Percentiles rank a stretch among this genome's conserved stretches.
Conservation (phyloP, 1,140 invertebrate species). For the Scylla paramamosain region DNA sequence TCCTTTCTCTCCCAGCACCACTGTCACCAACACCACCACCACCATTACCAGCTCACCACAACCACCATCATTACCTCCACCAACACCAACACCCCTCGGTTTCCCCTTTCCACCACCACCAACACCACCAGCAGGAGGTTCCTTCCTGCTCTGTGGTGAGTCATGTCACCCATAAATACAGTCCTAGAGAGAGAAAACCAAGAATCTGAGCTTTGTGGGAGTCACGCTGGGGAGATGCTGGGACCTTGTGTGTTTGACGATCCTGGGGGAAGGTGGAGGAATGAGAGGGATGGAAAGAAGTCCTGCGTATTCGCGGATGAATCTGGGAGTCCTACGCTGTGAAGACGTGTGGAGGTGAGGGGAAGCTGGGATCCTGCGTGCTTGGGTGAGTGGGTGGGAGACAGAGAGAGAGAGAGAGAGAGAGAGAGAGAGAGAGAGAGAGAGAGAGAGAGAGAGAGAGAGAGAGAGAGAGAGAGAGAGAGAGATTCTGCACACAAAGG, state of each 20-base stretch:
- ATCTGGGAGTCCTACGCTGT: neutral
- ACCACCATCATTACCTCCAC: neutral
- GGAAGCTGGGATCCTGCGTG: neutral
- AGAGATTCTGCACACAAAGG: neutral
- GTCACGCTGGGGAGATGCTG: neutral
- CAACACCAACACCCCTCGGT: neutral
- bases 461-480: neutral
- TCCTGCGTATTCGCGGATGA: neutral
- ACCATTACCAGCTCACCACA: neutral
- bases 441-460: neutral
- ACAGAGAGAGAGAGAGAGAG: too few relatives aligned
- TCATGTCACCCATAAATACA: neutral
- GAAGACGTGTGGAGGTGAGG: neutral
- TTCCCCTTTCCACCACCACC: neutral
- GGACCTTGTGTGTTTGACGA: neutral
- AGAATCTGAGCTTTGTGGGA: conserved; percentile 24
- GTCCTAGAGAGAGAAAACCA: neutral
- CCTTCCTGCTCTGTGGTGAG: conserved; percentile 23
- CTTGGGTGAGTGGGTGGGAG: neutral
- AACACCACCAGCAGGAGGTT: neutral
- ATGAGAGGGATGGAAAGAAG: too few relatives aligned
- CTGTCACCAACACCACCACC: neutral
- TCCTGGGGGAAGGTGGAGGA: neutral
- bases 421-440: too few relatives aligned
- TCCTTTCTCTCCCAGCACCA: neutral